Base-by-base conservation (phyloP, 2,797 vertebrate species). In the Oophaga sylvatica region DNA sequence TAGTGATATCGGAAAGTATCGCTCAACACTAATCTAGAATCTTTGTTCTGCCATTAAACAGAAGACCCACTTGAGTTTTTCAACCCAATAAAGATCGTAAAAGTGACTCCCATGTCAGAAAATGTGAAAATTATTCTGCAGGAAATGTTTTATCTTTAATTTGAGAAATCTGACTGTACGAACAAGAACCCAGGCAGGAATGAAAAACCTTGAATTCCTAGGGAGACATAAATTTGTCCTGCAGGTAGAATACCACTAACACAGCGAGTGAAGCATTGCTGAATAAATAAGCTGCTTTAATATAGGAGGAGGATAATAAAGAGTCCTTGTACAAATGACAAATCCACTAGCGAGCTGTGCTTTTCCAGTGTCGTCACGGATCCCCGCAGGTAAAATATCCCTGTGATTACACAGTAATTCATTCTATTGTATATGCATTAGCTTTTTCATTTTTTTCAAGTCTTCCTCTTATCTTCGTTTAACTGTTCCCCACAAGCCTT, bases 341-440 rank as follows among this genome's bases (percentile, higher is more conserved):
- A 41, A n/a, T 65, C 41, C 67, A 80, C 70, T 31, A 71, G 60
- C 19, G 70, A 26, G 48, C 31, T 89, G 22, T 67, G 48, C 48
- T 35, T 81, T 86, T 81, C 48, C 60, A 59, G 48, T 81, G 80
- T 81, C 86, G 41, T 81, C 87, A 76, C 22, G 80, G 78, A 79
- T 75, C 73, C 80, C 80, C 17, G 71, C 75, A 89, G 88, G 84
- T 83, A 83, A 89, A 89, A 89, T 86, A 78, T 86, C 84, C 80
- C 63, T 73, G 63, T 86, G 84, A 86, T 89, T 86, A 76, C 73
- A 57, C 73, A 59, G 71, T 86, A 83, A 89, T 89, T 86, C 80
- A 86, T 77, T 86, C 84, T 89, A 89, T 86, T 82, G 88, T 83
- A 83, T 85, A 89, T 89, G 88, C 31, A 89, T 86, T 85, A 85